Conservation (phyloP, 2,888 invertebrate genomes). For the Byasa hedistus region DNA sequence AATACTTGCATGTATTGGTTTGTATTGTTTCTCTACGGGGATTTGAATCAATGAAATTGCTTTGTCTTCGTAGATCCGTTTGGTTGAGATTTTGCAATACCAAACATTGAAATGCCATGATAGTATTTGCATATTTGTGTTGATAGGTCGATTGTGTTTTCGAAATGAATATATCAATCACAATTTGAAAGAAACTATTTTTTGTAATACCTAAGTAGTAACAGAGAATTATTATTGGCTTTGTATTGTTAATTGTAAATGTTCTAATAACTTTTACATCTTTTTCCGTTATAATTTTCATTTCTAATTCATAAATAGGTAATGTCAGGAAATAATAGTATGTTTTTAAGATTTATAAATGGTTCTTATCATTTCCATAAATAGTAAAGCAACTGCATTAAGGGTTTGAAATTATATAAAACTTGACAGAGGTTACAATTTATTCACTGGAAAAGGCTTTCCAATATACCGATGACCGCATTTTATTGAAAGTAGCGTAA, state of each 20-base stretch:
- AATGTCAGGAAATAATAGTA: no score
- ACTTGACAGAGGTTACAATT: constrained; percentile 6
- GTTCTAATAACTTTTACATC: no score
- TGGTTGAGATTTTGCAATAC: constrained; percentile 19
- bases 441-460: constrained; percentile 1
- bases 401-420: neutral
- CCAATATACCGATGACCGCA: constrained; percentile 3
- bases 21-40: constrained; percentile 14
- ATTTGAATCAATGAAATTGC: constrained; percentile 24
- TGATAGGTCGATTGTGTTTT: neutral
- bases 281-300: no score
- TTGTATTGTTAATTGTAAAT: no score
- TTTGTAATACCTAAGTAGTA: no score
- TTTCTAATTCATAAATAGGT: no score
- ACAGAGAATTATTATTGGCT: no score
- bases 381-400: neutral
- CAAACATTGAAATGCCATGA: constrained; percentile 2
- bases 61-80: constrained; percentile 7
- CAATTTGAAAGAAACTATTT: no score
- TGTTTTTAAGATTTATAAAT: neutral
- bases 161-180: neutral
- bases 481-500: neutral
- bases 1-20: neutral
- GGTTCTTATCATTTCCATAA: neutral
- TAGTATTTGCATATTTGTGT: constrained; percentile 16